Conservation (phyloP, 2,888 invertebrate species). For the Drosophila peninsularis region DNA sequence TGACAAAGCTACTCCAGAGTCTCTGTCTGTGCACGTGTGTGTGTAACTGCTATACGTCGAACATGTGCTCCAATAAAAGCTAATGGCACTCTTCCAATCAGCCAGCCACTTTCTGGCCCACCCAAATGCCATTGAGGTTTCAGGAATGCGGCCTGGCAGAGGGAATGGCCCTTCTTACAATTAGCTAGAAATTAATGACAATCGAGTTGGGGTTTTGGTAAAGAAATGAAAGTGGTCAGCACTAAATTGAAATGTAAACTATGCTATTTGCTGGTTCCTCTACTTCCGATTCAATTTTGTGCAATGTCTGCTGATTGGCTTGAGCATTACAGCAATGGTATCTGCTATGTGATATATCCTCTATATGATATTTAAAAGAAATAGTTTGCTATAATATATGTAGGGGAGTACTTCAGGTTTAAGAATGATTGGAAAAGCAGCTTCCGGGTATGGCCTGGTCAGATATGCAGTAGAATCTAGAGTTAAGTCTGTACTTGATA, state of each 20-base stretch:
- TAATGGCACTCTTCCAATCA: slow-evolving; percentile 56
- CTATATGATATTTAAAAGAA: no score
- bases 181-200: slow-evolving; percentile 61
- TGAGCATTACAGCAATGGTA: not conserved
- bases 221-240: slow-evolving; percentile 10
- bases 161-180: slow-evolving; percentile 37
- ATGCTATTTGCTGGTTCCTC: not conserved
- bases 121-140: slow-evolving; percentile 30
- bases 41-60: slow-evolving; percentile 21
- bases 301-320: not conserved
- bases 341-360: not conserved
- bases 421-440: no score
- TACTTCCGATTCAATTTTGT: not conserved
- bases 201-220: slow-evolving; percentile 5
- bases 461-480: no score
- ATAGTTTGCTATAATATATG: no score
- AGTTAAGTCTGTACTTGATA: not conserved
- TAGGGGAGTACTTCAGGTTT: no score
- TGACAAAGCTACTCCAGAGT: slow-evolving; percentile 55
- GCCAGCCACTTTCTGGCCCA: slow-evolving; percentile 44
- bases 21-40: slow-evolving; percentile 4
- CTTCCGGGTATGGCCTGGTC: no score
- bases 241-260: slow-evolving; percentile 6
- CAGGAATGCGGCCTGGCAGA: slow-evolving; percentile 1
- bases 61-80: slow-evolving; percentile 65